These are phyloP conservation scores for Notoglanidium macrostoma DNA, from an alignment of 2,797 vertebrate genomes.

Conservation along the genomic window DNA sequence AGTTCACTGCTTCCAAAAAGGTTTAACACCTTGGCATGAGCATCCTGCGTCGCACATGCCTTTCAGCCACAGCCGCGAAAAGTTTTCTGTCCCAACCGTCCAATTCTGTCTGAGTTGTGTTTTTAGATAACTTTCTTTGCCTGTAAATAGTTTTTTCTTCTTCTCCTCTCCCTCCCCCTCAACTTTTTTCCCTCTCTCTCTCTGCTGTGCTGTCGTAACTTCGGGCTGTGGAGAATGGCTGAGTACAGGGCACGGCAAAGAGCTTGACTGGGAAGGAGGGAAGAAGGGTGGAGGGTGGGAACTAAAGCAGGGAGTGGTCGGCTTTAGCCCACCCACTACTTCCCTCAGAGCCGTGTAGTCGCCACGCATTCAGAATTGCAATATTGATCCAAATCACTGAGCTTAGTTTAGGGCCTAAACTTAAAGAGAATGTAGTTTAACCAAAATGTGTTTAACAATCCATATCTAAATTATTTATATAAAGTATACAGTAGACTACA, in stretches of 20 bases:
- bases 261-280: constrained; percentile 69
- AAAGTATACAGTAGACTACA: neutral
- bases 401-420: neutral
- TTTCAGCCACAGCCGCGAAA: constrained; percentile 68
- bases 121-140: constrained; percentile 51
- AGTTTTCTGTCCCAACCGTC: constrained; percentile 62
- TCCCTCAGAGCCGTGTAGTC: neutral
- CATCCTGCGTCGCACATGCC: constrained; percentile 74
- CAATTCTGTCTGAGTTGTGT: constrained; percentile 58
- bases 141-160: constrained; percentile 65
- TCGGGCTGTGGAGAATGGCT: constrained; percentile 78
- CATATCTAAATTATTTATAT: neutral
- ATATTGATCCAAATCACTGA: neutral
- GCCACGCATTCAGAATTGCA: constrained; percentile 16
- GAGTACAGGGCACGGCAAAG: constrained; percentile 66
- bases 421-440: neutral
- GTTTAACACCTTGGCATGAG: constrained; percentile 71
- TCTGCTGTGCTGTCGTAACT: constrained; percentile 69
- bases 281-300: constrained; percentile 69
- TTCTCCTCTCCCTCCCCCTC: constrained; percentile 41
- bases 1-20: constrained; percentile 66
- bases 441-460: too few relatives aligned
- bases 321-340: constrained; percentile 69
- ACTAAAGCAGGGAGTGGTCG: constrained; percentile 74
- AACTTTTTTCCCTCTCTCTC: constrained; percentile 49